phyloP scores from a whole-genome alignment of 2,113 vertebrate species.

The Axis porcinus region DNA sequence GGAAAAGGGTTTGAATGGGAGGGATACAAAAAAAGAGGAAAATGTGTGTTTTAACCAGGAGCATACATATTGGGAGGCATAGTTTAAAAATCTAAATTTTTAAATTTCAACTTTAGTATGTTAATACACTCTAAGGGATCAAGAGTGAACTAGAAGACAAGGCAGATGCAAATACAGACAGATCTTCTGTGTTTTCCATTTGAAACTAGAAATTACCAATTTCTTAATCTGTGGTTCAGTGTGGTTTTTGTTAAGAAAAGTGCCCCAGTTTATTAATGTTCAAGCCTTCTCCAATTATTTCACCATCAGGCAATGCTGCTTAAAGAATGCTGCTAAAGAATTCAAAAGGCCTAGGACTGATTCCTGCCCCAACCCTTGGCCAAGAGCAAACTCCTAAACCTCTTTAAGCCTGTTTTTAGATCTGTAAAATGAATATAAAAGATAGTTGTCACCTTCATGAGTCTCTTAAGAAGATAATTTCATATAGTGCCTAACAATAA shows the following conservation, averaged over 20 bases:
- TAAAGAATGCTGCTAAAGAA: not conserved
- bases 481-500: not conserved
- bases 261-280: not conserved
- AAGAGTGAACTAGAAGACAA: not conserved
- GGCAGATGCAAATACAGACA: not conserved
- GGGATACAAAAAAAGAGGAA: not conserved
- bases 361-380: not conserved
- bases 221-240: not conserved
- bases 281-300: not conserved
- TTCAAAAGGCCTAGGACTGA: not conserved
- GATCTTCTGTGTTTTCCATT: not conserved
- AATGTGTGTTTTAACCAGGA: not conserved
- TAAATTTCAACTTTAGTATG: not conserved
- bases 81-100: not conserved
- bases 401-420: constrained; percentile 44
- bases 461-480: constrained; percentile 50
- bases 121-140: not conserved
- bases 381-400: not conserved
- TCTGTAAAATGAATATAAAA: constrained; percentile 52
- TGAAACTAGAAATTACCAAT: not conserved
- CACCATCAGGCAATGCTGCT: not conserved
- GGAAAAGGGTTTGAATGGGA: not conserved
- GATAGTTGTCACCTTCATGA: not conserved
- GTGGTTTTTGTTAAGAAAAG: not conserved
- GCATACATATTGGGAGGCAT: not conserved